Conservation (phyloP, 2,888 invertebrate species). For the Archips xylosteana region DNA sequence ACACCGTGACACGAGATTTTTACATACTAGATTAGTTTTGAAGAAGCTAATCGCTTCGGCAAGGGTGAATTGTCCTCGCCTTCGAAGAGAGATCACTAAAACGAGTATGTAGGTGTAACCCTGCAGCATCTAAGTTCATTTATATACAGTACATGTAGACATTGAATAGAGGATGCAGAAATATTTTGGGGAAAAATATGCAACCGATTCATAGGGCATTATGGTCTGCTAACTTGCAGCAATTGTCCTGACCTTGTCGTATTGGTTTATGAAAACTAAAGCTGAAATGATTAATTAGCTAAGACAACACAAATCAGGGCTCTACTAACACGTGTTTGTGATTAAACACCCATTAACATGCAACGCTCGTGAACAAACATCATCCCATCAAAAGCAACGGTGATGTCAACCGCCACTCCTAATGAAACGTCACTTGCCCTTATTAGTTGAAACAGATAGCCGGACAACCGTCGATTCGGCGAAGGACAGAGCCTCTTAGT, state of each 20-base stretch:
- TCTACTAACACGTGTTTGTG: slow-evolving; percentile 1
- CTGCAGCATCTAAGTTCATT: too few species aligned
- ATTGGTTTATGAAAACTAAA: neutral
- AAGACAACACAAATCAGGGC: slow-evolving; percentile 11
- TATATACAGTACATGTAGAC: too few species aligned
- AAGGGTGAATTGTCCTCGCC: too few species aligned
- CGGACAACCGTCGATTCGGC: neutral
- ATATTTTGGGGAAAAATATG: too few species aligned
- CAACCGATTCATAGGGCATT: too few species aligned
- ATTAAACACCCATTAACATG: slow-evolving; percentile 20
- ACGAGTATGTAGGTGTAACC: too few species aligned
- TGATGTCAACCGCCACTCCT: slow-evolving; percentile 66
- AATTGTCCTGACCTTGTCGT: too few species aligned
- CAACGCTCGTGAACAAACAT: slow-evolving; percentile 9
- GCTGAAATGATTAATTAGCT: neutral
- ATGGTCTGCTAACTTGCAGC: too few species aligned
- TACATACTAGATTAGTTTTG: too few species aligned
- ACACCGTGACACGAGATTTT: too few species aligned
- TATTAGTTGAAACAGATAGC: slow-evolving; percentile 52
- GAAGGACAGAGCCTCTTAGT: slow-evolving; percentile 3
- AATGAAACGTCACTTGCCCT: slow-evolving; percentile 59
- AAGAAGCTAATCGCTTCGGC: neutral
- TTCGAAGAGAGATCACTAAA: too few species aligned
- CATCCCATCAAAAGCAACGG: slow-evolving; percentile 51
- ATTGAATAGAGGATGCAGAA: too few species aligned